Base-by-base conservation (phyloP, 2,113 vertebrate genomes). In the Misgurnus mizolepis region DNA sequence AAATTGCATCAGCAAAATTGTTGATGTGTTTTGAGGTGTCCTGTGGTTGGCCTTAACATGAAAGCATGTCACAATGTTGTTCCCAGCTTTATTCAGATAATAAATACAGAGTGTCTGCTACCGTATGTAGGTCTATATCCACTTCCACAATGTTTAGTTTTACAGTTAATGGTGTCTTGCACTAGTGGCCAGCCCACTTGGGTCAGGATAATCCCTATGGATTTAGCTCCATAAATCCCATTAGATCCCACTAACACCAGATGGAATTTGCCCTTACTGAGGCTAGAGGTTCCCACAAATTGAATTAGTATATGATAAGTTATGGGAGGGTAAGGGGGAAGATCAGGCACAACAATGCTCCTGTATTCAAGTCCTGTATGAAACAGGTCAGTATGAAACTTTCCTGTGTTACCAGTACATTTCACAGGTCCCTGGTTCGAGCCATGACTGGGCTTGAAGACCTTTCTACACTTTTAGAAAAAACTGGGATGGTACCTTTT, bases 301-400 rank as follows among this genome's bases (percentile, higher is more conserved):
- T 83, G 66, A 85, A 87, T 88, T 88, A 89, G 82, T 79, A 76
- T 18, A 43, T 80, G 64, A 71, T 88, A 89, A 92, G 86, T 89
- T 87, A 88, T 88, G 84, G 88, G 90, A 92, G 87, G 71, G 73
- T 80, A 64, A 88, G 88, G 87, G 88, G 92, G 91, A 86, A n/a
- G 43, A 1, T 18, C 22, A 11, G 11, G 47, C 88, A 90, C 89
- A 82, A 90, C 80, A 80, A 8, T 65, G 22, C 34, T 8, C 27
- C 34, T 40, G 40, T 17, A 14, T 67, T 14, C 45, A 22, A 67
- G 22, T 70, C 56, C 66, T 65, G 67, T 43, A 39, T 58, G 34
- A 60, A 17, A 43, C 62, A 18, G 39, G 67, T 12, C 49, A 4
- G 10, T 53, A 53, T 53, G 49, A 3, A 53, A 2, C 49, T 53